phyloP scores from a whole-genome alignment of 1,140 invertebrate genomes.

The Zaprionus gabonicus region DNA sequence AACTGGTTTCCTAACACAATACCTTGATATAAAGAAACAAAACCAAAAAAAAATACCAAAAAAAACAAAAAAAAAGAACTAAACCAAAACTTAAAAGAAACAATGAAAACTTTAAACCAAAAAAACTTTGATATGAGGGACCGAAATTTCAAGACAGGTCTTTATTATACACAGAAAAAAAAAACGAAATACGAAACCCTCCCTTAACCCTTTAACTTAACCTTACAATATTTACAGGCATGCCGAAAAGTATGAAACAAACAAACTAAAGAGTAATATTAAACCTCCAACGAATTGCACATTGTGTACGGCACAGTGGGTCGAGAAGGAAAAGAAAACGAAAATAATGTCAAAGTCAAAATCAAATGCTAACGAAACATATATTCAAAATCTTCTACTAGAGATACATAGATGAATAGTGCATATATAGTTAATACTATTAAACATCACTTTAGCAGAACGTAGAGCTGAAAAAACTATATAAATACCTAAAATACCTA shows the following conservation, averaged over 20 bases:
- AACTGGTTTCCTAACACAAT: slow-evolving; percentile 77
- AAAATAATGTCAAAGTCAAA: slow-evolving; percentile 11
- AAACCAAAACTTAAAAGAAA: slow-evolving; percentile 9
- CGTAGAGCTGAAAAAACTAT: slow-evolving; percentile 8
- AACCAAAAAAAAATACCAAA: slow-evolving; percentile 3
- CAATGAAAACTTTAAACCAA: slow-evolving; percentile 27
- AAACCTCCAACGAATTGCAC: slow-evolving; percentile 9
- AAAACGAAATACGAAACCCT: slow-evolving; percentile 24
- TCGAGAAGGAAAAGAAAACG: background rate
- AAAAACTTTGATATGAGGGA: slow-evolving; percentile 78
- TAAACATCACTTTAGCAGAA: slow-evolving; percentile 6
- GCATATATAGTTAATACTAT: slow-evolving; percentile 14
- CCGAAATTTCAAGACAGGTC: slow-evolving; percentile 76
- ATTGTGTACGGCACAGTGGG: slow-evolving; percentile 22
- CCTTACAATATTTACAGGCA: slow-evolving; percentile 14
- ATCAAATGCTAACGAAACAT: slow-evolving; percentile 8
- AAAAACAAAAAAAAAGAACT: slow-evolving; percentile 11
- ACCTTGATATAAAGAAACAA: slow-evolving; percentile 39
- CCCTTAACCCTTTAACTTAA: slow-evolving; percentile 1
- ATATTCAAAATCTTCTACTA: slow-evolving; percentile 31
- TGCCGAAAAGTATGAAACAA: background rate
- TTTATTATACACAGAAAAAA: slow-evolving; percentile 70
- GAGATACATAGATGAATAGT: background rate
- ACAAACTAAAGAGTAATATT: background rate
- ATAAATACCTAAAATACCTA: slow-evolving; percentile 3